Evolutionary conservation across 2,113 vertebrate species (phyloP).

Genomic region (Sylvilagus bachmani): DNA sequence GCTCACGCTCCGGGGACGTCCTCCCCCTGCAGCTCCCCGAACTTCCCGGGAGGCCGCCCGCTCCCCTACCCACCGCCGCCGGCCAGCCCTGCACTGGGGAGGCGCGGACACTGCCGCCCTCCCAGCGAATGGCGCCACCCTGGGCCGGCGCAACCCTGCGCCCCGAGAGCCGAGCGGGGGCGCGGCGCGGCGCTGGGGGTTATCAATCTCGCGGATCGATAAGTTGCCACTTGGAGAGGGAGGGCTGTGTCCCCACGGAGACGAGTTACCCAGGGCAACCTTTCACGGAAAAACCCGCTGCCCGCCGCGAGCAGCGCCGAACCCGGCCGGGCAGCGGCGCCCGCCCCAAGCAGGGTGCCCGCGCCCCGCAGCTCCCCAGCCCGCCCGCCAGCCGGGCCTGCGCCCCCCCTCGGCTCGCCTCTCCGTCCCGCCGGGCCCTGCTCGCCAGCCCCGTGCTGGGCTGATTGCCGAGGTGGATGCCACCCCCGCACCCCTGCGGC

Average conservation of each 20-base stretch:
- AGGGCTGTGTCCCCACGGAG: conserved; percentile 81
- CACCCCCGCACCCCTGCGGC: conserved; percentile 57
- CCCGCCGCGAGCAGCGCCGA: conserved; percentile 75
- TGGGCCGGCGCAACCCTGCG: conserved; percentile 33
- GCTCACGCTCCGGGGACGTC: background rate
- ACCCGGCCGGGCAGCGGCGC: conserved; percentile 68
- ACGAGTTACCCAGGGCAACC: conserved; percentile 85
- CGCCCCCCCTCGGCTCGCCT: conserved; percentile 40
- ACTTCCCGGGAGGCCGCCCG: background rate
- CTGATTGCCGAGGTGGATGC: conserved; percentile 47
- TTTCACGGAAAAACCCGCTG: conserved; percentile 78
- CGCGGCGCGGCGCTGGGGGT: conserved; percentile 78
- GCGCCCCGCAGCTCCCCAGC: conserved; percentile 66
- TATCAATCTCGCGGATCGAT: conserved; percentile 85
- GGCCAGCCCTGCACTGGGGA: background rate
- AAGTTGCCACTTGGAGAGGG: conserved; percentile 80
- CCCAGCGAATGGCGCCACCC: conserved; percentile 75
- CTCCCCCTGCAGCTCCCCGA: background rate
- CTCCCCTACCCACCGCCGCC: background rate
- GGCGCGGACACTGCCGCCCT: background rate
- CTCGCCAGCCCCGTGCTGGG: conserved; percentile 52
- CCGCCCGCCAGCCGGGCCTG: conserved; percentile 22
- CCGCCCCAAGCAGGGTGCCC: conserved; percentile 74
- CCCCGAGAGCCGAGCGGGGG: conserved; percentile 56
- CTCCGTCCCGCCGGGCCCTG: conserved; percentile 20